Conservation (phyloP, 2,888 invertebrate genomes). For the Pheosia gnoma region DNA sequence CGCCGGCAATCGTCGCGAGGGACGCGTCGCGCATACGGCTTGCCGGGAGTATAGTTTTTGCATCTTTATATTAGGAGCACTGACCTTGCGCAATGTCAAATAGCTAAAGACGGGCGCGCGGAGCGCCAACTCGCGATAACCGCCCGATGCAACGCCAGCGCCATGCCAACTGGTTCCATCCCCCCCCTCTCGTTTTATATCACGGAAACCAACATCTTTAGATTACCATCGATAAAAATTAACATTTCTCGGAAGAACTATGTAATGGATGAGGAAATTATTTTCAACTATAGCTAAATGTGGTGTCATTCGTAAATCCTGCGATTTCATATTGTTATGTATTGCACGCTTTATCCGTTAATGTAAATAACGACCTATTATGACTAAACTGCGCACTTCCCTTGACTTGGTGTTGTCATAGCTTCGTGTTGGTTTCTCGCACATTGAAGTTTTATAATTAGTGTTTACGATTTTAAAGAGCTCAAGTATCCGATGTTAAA, state of each 20-base stretch:
- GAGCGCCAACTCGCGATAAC: conserved; percentile 60
- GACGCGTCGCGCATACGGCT: conserved; percentile 60
- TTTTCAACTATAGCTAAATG: conserved; percentile 9
- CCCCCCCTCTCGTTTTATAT: conserved; percentile 52
- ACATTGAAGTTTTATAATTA: conserved; percentile 16
- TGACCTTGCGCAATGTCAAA: conserved; percentile 84
- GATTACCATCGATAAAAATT: conserved; percentile 37
- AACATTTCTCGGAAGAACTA: conserved; percentile 20
- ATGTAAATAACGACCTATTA: conserved; percentile 20
- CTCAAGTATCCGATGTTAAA: conserved; percentile 18
- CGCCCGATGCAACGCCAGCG: conserved; percentile 47
- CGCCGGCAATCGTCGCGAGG: conserved; percentile 50
- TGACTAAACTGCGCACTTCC: conserved; percentile 41
- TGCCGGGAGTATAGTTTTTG: conserved; percentile 60
- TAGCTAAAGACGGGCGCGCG: conserved; percentile 66
- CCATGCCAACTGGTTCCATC: conserved; percentile 64
- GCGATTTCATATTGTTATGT: conserved; percentile 11
- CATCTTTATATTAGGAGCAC: conserved; percentile 82
- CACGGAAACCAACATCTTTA: conserved; percentile 54
- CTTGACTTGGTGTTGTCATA: conserved; percentile 38
- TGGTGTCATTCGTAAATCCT: conserved; percentile 3
- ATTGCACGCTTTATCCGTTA: conserved; percentile 21
- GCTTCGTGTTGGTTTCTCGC: conserved; percentile 28
- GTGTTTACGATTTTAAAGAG: conserved; percentile 13
- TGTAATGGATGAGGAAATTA: conserved; percentile 26